phyloP scores from a whole-genome alignment of 2,888 invertebrate species.

The Nesidiocoris tenuis region DNA sequence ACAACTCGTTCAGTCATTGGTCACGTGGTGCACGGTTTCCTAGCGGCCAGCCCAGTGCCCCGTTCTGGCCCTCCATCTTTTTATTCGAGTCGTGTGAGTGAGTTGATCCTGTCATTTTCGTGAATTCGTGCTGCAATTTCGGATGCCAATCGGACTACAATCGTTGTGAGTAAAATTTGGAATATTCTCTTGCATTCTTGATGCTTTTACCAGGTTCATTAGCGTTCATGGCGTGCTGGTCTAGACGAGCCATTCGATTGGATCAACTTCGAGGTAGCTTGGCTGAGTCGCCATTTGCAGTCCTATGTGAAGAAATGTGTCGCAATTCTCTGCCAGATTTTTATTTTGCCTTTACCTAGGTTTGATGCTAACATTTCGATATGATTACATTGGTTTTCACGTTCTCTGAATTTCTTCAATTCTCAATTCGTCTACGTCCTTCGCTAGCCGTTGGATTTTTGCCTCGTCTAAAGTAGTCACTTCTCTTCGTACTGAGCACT shows the following conservation, averaged over 20 bases:
- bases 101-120: slow-evolving; percentile 51
- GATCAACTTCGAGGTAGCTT: slow-evolving; percentile 15
- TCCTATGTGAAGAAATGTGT: slow-evolving; percentile 37
- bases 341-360: too few relatives aligned
- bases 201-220: too few relatives aligned
- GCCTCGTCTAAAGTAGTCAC: too few relatives aligned
- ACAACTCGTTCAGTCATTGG: slow-evolving; percentile 22
- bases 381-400: too few relatives aligned
- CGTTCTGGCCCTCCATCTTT: slow-evolving; percentile 35
- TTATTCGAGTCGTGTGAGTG: slow-evolving; percentile 48
- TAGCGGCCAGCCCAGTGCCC: slow-evolving; percentile 12
- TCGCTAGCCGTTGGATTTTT: too few relatives aligned
- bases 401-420: too few relatives aligned
- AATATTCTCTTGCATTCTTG: neutral
- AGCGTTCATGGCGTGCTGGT: too few relatives aligned
- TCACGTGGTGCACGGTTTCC: slow-evolving; percentile 46
- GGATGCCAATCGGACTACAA: slow-evolving; percentile 40
- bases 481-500: too few relatives aligned
- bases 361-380: too few relatives aligned
- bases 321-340: slow-evolving; percentile 40
- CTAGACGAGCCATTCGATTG: neutral
- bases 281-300: slow-evolving; percentile 47
- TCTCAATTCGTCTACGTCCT: too few relatives aligned
- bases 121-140: slow-evolving; percentile 49
- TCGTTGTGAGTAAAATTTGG: slow-evolving; percentile 43